Conservation (phyloP, 2,113 vertebrate genomes). For the Oxyruncus cristatus region DNA sequence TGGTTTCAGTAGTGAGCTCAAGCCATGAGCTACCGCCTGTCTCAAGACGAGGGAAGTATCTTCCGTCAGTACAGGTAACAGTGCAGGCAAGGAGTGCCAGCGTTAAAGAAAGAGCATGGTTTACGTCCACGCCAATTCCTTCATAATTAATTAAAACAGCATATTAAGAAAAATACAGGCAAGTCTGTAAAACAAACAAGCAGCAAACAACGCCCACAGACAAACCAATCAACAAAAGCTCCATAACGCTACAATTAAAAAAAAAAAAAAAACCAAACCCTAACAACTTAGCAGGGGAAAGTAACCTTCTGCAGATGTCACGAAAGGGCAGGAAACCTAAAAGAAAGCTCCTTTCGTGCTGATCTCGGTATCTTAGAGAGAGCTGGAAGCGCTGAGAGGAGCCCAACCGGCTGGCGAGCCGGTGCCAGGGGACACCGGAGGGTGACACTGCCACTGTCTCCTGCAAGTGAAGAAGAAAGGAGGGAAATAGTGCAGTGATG, state of each 20-base stretch:
- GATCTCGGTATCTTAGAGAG: fast-evolving
- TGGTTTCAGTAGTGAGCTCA: background rate
- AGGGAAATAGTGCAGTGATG: fast-evolving
- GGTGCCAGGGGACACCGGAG: fast-evolving
- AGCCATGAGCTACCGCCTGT: background rate
- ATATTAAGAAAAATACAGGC: fast-evolving
- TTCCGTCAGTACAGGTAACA: background rate
- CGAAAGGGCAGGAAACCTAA: background rate
- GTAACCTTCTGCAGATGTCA: background rate
- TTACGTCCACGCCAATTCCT: background rate
- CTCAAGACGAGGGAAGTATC: background rate
- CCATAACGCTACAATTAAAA: background rate
- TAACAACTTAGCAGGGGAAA: background rate
- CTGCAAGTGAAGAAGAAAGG: background rate
- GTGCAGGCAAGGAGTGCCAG: background rate
- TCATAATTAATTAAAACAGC: fast-evolving
- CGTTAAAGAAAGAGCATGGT: fast-evolving
- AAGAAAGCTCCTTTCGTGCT: background rate
- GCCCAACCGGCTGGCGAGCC: fast-evolving
- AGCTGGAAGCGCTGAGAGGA: fast-evolving
- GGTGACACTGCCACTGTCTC: background rate
- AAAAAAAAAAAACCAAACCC: fast-evolving
- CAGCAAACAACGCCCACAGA: no score
- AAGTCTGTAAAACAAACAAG: background rate
- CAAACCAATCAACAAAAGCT: fast-evolving